Base-by-base conservation (phyloP, 1,140 invertebrate genomes). In the Drosophila ambigua region DNA sequence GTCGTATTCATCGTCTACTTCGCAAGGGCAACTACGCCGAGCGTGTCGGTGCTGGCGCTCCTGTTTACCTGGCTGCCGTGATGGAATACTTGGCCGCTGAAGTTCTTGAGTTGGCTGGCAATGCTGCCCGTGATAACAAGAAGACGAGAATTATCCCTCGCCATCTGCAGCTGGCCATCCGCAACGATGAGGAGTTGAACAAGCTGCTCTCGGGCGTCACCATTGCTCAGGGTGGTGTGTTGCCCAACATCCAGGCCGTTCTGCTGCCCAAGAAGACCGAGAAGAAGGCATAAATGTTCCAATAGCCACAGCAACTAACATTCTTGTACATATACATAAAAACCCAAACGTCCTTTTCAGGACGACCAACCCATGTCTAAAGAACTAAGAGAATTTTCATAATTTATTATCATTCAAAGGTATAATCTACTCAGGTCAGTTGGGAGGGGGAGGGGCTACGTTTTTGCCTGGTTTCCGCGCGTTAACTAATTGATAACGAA, bases 181-280 rank as follows among this genome's bases (percentile, higher is more conserved):
- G 95, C 41, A 97, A 97, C 92, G 97, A 98, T 92, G 96, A 97
- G 75, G 97, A 98, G 89, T 92, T 98, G 68, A 96, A 96, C 84
- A 95, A 94, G 90, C 93, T 98, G 52, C 90, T 98, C 13, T 93
- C 94, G 46, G 95, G 96, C 52, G 96, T 97, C 0, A 97, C 96
- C 3, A 97, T 98, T 73, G 95, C 96, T 9, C 94, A 97, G 90
- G 96, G 96, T 68, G 97, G 97, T 72, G 97, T 97, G 1, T 78
- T 97, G 43, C 97, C 96, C 3, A 94, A 95, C 75, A 97, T 97
- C 51, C 95, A 96, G 69, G 94, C 95, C 1, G 94, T 95, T 20
- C 92, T 97, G 5, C 76, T 94, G 51, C 93, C 93, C 2, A 94
- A 93, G 90, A 93, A 93, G 64, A 93, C 93, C 2, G 67, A 80